Evolutionary conservation across 2,113 vertebrate genomes (phyloP).

Genomic region (Pollimyrus isidori): DNA sequence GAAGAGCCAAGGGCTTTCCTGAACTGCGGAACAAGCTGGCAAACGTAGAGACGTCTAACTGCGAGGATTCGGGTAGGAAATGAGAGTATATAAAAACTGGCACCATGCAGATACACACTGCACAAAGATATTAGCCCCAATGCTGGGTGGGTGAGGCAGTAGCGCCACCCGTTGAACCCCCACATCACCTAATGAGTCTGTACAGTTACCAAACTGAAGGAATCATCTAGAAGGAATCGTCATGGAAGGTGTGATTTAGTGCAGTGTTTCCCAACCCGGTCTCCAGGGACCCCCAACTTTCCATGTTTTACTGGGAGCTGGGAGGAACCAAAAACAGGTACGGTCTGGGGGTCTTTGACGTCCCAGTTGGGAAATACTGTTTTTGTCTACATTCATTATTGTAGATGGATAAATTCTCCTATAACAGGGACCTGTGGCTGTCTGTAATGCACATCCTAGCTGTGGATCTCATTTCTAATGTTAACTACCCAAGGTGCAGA

Average conservation of each 20-base stretch:
- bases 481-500: background rate
- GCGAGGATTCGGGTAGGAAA: background rate
- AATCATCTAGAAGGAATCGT: background rate
- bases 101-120: background rate
- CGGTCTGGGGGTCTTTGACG: background rate
- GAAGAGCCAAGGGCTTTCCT: background rate
- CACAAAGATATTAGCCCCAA: background rate
- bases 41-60: background rate
- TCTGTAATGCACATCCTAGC: background rate
- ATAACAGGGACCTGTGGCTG: background rate
- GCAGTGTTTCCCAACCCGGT: background rate
- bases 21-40: background rate
- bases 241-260: background rate
- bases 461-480: background rate
- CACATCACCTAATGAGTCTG: background rate
- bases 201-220: background rate
- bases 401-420: background rate
- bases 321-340: background rate
- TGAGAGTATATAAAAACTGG: background rate
- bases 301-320: background rate
- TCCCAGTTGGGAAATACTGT: background rate
- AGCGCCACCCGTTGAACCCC: background rate
- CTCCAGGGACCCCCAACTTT: background rate
- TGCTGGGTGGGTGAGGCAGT: background rate
- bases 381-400: background rate